These are phyloP conservation scores for Hyles lineata DNA, from an alignment of 2,888 invertebrate species.

Conservation along the genomic window DNA sequence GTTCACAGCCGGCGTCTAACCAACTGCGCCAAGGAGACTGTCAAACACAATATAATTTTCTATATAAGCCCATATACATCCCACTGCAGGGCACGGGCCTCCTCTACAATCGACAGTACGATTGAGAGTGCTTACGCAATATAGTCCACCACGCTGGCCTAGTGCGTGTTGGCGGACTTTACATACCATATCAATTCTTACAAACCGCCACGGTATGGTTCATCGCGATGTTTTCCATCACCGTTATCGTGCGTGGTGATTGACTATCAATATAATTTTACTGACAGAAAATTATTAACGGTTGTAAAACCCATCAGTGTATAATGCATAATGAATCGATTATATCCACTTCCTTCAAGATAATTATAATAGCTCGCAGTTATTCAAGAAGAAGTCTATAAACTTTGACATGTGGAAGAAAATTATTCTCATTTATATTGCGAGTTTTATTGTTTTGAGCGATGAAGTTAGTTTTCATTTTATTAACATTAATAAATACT, in stretches of 20 bases:
- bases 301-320: not conserved
- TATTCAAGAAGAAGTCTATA: not conserved
- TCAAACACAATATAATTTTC: not conserved
- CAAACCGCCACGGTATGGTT: too few species aligned
- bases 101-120: too few species aligned
- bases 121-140: too few species aligned
- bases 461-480: not conserved
- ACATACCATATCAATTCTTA: too few species aligned
- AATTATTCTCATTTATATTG: not conserved
- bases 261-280: not conserved
- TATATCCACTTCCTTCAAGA: not conserved
- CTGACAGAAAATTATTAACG: not conserved
- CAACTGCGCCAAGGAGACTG: too few species aligned
- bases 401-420: slow-evolving; percentile 7
- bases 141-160: too few species aligned
- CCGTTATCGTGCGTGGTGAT: too few species aligned
- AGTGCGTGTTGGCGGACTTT: too few species aligned
- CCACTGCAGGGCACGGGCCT: too few species aligned
- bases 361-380: not conserved
- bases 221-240: too few species aligned
- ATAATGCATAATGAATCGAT: not conserved
- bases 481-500: not conserved
- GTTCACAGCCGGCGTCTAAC: too few species aligned
- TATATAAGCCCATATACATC: too few species aligned
- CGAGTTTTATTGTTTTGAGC: not conserved